Conservation (phyloP, 2,888 invertebrate genomes). For the Rotaria sp. region DNA sequence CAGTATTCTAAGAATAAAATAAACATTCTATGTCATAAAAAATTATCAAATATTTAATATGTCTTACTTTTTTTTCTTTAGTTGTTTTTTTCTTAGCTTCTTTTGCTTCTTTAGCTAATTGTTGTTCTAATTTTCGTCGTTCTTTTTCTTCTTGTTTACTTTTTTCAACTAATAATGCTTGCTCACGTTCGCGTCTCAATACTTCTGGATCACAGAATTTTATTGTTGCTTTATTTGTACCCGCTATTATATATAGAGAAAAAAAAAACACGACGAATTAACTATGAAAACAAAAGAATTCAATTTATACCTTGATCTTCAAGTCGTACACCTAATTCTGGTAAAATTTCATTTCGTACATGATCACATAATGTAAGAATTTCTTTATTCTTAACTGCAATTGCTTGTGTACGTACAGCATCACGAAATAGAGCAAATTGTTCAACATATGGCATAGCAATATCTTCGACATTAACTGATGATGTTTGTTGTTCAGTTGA, state of each 20-base stretch:
- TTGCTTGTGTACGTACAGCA: conserved; percentile 66
- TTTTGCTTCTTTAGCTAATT: conserved; percentile 5
- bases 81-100: conserved; percentile 14
- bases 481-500: background rate
- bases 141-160: conserved; percentile 29
- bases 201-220: conserved; percentile 38
- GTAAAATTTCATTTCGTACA: conserved; percentile 76
- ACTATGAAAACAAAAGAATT: background rate
- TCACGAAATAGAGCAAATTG: conserved; percentile 79
- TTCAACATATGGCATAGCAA: conserved; percentile 78
- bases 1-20: background rate
- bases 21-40: background rate
- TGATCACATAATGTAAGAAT: conserved; percentile 79
- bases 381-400: conserved; percentile 54
- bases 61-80: conserved; percentile 2
- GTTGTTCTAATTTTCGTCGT: conserved; percentile 8
- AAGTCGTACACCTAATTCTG: conserved; percentile 81
- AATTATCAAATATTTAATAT: background rate
- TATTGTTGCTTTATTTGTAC: conserved; percentile 25
- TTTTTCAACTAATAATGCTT: conserved; percentile 31
- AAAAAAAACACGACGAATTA: background rate
- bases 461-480: conserved; percentile 63
- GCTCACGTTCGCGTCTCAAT: conserved; percentile 34
- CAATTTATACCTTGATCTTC: conserved; percentile 71
- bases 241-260: background rate